Evolutionary conservation across 2,888 invertebrate species (phyloP).

Genomic region (Tipula lateralis): DNA sequence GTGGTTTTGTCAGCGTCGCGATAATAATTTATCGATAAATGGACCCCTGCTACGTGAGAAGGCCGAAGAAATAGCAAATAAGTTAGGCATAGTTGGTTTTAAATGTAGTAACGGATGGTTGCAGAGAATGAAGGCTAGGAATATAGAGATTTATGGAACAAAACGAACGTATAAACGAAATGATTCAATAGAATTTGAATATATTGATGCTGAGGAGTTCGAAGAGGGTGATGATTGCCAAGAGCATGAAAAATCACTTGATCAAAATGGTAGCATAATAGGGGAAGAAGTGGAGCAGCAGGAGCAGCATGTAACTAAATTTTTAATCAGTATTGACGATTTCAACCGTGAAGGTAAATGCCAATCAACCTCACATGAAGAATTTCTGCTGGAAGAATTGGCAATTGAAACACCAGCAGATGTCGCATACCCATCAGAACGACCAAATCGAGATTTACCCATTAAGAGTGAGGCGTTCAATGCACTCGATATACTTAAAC

Average conservation of each 20-base stretch:
- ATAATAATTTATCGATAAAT: background rate
- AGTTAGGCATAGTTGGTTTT: background rate
- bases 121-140: background rate
- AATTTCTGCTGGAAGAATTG: background rate
- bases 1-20: background rate
- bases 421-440: background rate
- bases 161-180: background rate
- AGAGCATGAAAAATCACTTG: background rate
- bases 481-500: background rate
- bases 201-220: background rate
- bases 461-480: background rate
- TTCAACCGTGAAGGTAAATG: background rate
- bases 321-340: background rate
- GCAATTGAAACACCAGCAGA: background rate
- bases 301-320: background rate
- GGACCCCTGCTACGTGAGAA: background rate
- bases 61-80: background rate
- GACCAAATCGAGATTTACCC: background rate
- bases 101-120: background rate
- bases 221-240: background rate
- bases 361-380: background rate
- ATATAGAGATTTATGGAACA: background rate
- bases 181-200: background rate
- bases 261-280: too few relatives aligned
- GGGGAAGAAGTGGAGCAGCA: background rate